phyloP scores from a whole-genome alignment of 1,140 invertebrate species.

The Colletes gigas region DNA sequence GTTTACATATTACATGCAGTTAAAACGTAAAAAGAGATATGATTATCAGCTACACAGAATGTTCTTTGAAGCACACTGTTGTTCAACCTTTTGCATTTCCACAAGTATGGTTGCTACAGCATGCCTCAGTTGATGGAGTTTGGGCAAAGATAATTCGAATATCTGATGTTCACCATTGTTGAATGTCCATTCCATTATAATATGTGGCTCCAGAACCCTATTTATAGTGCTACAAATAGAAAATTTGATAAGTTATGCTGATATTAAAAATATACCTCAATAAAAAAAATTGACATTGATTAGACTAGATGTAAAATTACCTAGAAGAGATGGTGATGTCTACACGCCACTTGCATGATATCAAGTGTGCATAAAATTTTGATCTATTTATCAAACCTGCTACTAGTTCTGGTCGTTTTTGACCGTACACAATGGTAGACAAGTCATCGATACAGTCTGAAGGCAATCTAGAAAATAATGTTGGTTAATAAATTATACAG shows the following conservation, averaged over 20 bases:
- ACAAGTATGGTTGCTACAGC: conserved; percentile 75
- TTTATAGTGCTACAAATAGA: conserved; percentile 72
- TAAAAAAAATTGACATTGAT: too few species aligned
- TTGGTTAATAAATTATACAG: conserved; percentile 1
- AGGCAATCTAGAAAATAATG: conserved; percentile 67
- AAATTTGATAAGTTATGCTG: conserved; percentile 16
- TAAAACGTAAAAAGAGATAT: not conserved
- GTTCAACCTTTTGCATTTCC: conserved; percentile 73
- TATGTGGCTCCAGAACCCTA: conserved; percentile 74
- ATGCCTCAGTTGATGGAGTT: conserved; percentile 77
- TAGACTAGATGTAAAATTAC: conserved; percentile 51
- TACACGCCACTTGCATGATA: conserved; percentile 74
- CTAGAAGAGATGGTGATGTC: conserved; percentile 77
- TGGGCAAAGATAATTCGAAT: conserved; percentile 75
- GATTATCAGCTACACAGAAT: conserved; percentile 51
- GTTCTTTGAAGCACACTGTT: conserved; percentile 68
- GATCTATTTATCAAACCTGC: conserved; percentile 67
- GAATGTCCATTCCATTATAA: conserved; percentile 78
- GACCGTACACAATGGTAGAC: conserved; percentile 70
- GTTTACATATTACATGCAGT: not conserved
- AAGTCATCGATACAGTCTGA: conserved; percentile 76
- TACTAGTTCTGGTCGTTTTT: conserved; percentile 66
- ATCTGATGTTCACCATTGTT: conserved; percentile 70
- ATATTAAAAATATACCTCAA: conserved; percentile 8
- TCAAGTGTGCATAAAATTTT: conserved; percentile 69